Evolutionary conservation across 2,797 vertebrate species (phyloP).

Genomic region (Melanotaenia boesemani): DNA sequence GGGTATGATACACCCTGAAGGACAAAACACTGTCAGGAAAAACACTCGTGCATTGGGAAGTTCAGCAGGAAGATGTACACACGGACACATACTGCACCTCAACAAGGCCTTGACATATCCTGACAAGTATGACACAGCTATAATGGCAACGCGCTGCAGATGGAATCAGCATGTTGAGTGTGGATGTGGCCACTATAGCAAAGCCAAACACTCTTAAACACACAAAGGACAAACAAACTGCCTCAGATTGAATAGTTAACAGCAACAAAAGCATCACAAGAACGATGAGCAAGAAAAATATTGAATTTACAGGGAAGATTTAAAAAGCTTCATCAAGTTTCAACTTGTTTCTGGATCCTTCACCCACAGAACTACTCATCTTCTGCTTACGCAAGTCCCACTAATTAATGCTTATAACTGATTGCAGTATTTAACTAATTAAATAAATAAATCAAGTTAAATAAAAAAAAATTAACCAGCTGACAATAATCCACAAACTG

Average conservation of each 20-base stretch:
- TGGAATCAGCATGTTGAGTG: slow-evolving; percentile 93
- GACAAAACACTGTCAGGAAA: slow-evolving; percentile 36
- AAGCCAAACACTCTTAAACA: slow-evolving; percentile 91
- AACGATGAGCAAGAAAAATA: background rate
- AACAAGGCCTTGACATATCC: slow-evolving; percentile 93
- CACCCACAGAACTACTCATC: background rate
- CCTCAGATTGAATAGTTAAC: slow-evolving; percentile 12
- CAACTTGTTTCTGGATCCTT: background rate
- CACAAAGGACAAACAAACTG: slow-evolving; percentile 31
- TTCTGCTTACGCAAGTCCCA: background rate
- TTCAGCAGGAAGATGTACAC: background rate
- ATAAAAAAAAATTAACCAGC: background rate
- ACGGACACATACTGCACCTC: slow-evolving; percentile 82
- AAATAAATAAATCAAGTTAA: background rate
- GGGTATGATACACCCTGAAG: slow-evolving; percentile 95
- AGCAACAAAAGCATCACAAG: background rate
- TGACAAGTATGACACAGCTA: slow-evolving; percentile 92
- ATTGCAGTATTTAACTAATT: background rate
- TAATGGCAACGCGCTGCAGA: slow-evolving; percentile 91
- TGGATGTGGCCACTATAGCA: slow-evolving; percentile 93
- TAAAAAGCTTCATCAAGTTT: background rate
- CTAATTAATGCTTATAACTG: background rate
- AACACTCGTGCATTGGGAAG: background rate
- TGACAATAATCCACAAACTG: background rate
- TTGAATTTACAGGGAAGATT: background rate